Evolutionary conservation across 2,888 invertebrate species (phyloP).

Genomic region (Dermolepida albohirtum): DNA sequence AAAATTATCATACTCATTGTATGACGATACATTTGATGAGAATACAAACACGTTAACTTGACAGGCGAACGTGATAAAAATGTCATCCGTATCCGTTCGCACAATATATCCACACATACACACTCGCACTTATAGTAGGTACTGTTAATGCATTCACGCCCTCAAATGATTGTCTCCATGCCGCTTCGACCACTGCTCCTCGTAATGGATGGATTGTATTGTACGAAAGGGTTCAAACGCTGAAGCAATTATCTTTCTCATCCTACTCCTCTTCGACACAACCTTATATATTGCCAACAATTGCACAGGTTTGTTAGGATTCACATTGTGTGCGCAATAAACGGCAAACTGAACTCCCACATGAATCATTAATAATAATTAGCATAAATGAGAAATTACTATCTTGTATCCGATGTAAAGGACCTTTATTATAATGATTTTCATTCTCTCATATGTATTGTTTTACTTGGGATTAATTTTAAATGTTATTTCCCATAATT

Average conservation of each 20-base stretch:
- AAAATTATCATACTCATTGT: slow-evolving; percentile 33
- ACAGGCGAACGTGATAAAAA: slow-evolving; percentile 39
- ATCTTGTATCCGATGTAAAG: slow-evolving; percentile 17
- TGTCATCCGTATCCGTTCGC: slow-evolving; percentile 26
- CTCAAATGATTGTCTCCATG: slow-evolving; percentile 19
- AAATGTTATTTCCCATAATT: too few species aligned
- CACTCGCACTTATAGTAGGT: background rate
- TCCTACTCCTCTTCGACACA: slow-evolving; percentile 15
- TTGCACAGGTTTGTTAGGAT: slow-evolving; percentile 9
- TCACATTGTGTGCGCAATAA: background rate
- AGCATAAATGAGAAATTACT: slow-evolving; percentile 31
- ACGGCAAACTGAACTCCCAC: slow-evolving; percentile 22
- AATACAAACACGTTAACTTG: slow-evolving; percentile 28
- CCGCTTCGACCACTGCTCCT: slow-evolving; percentile 15
- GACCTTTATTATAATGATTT: slow-evolving; percentile 1
- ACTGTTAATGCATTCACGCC: slow-evolving; percentile 37
- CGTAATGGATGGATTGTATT: slow-evolving; percentile 31
- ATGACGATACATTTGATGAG: slow-evolving; percentile 22
- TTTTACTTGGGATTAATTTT: too few species aligned
- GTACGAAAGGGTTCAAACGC: slow-evolving; percentile 33
- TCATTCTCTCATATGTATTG: too few species aligned
- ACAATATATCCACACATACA: slow-evolving; percentile 16
- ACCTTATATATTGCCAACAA: slow-evolving; percentile 12
- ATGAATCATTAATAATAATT: slow-evolving; percentile 34
- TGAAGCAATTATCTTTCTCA: slow-evolving; percentile 26